A percentile compares a stretch with the other conserved stretches of the same genome.
phyloP scores from a whole-genome alignment of 2,888 invertebrate species.

The Alcis repandata region DNA sequence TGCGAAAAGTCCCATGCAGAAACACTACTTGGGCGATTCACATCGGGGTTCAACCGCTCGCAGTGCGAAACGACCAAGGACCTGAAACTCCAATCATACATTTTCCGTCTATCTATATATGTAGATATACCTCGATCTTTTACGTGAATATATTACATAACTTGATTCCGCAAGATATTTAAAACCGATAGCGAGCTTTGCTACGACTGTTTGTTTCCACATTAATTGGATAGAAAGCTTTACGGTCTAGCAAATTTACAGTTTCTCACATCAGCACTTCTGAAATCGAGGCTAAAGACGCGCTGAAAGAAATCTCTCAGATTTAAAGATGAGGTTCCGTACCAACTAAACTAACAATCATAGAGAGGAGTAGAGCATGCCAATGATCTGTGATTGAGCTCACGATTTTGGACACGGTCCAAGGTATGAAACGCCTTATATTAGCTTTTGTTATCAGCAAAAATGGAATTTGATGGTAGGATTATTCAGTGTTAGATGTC shows the following conservation, averaged over 20 bases:
- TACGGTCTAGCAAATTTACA: background rate
- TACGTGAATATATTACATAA: background rate
- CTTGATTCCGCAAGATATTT: background rate
- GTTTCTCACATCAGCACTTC: slow-evolving; percentile 16
- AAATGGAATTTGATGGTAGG: slow-evolving; percentile 60
- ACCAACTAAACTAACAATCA: slow-evolving; percentile 20
- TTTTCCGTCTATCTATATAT: too few relatives aligned
- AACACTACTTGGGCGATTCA: too few relatives aligned
- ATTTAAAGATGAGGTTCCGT: slow-evolving; percentile 20
- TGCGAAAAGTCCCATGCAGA: too few relatives aligned
- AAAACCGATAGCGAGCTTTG: slow-evolving; percentile 2
- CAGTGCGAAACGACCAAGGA: too few relatives aligned
- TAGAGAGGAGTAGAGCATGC: slow-evolving; percentile 11
- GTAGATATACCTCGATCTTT: too few relatives aligned
- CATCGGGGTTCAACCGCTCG: too few relatives aligned
- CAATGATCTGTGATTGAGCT: slow-evolving; percentile 47
- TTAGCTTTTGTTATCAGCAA: slow-evolving; percentile 60
- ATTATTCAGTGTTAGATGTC: slow-evolving; percentile 44
- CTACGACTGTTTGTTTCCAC: background rate
- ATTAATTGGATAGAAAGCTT: slow-evolving; percentile 12
- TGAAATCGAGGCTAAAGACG: slow-evolving; percentile 1
- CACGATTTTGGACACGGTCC: slow-evolving; percentile 67
- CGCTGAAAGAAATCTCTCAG: slow-evolving; percentile 5
- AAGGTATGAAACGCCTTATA: slow-evolving; percentile 57
- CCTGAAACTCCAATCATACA: too few relatives aligned